Conservation (phyloP, 1,140 invertebrate genomes). For the Papilio dardanus region DNA sequence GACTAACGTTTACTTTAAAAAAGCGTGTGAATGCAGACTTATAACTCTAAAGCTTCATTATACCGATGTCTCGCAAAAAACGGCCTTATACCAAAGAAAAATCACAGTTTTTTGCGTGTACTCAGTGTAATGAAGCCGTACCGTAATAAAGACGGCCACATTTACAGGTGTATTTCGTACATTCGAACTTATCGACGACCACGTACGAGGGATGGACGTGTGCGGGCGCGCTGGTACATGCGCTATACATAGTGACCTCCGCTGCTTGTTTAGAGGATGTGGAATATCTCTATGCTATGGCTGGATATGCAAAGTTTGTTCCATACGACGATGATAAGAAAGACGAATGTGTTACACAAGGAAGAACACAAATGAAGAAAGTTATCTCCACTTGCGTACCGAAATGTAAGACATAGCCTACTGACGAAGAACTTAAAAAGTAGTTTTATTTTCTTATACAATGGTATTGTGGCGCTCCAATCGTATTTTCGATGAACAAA, state of each 20-base stretch:
- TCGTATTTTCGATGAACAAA: no score
- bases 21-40: no score
- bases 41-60: no score
- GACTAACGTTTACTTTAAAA: no score
- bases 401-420: conserved; percentile 45
- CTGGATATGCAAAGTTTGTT: conserved; percentile 55
- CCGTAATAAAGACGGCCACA: not conserved
- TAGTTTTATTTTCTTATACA: no score
- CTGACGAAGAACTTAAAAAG: no score
- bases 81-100: no score
- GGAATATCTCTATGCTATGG: conserved; percentile 52
- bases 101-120: not conserved
- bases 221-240: conserved; percentile 51
- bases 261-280: conserved; percentile 63
- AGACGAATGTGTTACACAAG: conserved; percentile 45
- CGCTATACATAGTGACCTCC: conserved; percentile 52
- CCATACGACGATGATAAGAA: conserved; percentile 35
- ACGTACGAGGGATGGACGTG: conserved; percentile 58
- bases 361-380: conserved; percentile 50
- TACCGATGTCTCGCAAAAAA: no score
- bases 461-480: no score
- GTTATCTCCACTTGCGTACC: conserved; percentile 54
- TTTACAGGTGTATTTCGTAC: conserved; percentile 55
- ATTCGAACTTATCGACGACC: conserved; percentile 44
- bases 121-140: not conserved